Base-by-base conservation (phyloP, 2,797 vertebrate genomes). In the Meriones psammophilus region DNA sequence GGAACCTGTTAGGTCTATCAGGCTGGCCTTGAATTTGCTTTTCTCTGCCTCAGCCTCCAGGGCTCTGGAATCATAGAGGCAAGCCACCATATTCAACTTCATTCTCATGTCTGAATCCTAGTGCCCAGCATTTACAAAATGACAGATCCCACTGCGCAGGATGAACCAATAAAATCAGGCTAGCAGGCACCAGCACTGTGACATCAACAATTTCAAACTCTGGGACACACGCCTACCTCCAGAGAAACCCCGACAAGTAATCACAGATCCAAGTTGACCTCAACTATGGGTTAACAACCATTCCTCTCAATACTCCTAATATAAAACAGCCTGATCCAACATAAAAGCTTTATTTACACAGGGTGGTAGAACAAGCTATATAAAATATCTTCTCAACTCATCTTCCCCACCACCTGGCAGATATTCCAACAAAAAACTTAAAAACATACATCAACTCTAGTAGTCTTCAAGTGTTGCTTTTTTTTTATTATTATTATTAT, bases 331-430 rank as follows among this genome's bases (percentile, higher is more conserved):
- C 17, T 62, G 9, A 93, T 39, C 85, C 39, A 80, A 64, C 28
- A 58, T 33, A 73, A 74, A 58, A 30, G 50, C 69, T 86, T 39
- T 60, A 68, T 87, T 80, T 39, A 62, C 36, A 76, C 8, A 50
- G 81, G 28, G 46, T 77, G 14, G 68, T 36, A 90, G 42, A 79
- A 80, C 69, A 50, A 50, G 50, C 50, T 50, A 42, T 28, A 17
- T 36, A 88, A 58, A 73, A 8, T 60, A 79, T 54, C 81, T 77
- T 96, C 73, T 68, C 92, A 68, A 93, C 36, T 81, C 24, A 60
- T 7, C 1, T 77, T 71, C 81, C n/a, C 50, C 36, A 62, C 20
- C 33, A 28, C 36, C 54, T 80, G 76, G 79, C 60, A 68, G 46
- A 80, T 20, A 81, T 20, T 68, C 28, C 74, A 90, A 79, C 58